Conservation (phyloP, 2,888 invertebrate genomes). For the Sipha maydis region DNA sequence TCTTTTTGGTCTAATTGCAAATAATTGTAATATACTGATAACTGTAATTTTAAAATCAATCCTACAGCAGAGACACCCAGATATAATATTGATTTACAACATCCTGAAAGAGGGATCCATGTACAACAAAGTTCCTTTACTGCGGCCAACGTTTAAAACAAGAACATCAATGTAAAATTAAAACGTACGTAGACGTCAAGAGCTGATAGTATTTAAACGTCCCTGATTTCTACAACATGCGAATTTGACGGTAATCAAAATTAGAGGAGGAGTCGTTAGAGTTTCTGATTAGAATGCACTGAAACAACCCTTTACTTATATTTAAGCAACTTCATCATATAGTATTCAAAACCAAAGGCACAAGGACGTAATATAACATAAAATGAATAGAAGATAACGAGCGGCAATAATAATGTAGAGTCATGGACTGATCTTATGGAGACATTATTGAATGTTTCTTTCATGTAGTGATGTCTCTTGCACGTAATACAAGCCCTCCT, state of each 20-base stretch:
- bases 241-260: not conserved
- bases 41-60: not conserved
- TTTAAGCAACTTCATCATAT: not conserved
- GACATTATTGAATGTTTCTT: not conserved
- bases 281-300: conserved; percentile 5
- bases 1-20: too few relatives aligned
- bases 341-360: conserved; percentile 28
- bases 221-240: not conserved
- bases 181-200: not conserved
- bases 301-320: not conserved
- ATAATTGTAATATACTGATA: too few relatives aligned
- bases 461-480: not conserved
- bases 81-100: not conserved
- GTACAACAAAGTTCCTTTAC: not conserved
- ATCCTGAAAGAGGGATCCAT: not conserved
- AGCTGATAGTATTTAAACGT: not conserved
- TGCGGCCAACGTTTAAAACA: not conserved
- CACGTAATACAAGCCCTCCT: not conserved
- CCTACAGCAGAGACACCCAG: not conserved
- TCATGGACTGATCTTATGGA: not conserved
- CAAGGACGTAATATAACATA: not conserved
- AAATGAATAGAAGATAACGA: conserved; percentile 27
- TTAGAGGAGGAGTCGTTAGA: not conserved
- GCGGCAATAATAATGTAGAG: not conserved
- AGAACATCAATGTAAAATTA: not conserved